Percentiles rank a stretch among this genome's conserved stretches.
Evolutionary conservation across 64 coral and sea anemone species (phyloP).

Genomic region (Actinia equina): DNA sequence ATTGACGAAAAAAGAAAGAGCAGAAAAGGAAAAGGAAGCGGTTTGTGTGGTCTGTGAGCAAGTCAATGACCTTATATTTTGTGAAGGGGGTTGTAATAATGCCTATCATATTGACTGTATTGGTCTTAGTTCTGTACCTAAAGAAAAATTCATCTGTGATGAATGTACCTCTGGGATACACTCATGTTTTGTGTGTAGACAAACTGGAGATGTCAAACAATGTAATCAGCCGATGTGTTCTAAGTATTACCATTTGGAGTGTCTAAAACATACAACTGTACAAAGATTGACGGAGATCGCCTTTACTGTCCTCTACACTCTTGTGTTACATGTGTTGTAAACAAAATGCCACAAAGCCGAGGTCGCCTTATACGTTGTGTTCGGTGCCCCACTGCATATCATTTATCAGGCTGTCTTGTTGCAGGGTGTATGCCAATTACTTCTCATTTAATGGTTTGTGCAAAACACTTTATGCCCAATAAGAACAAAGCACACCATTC

Average conservation of each 20-base stretch:
- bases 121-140: slow-evolving; percentile 58
- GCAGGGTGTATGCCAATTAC: slow-evolving; percentile 94
- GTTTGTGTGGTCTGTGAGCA: slow-evolving; percentile 94
- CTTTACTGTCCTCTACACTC: slow-evolving; percentile 85
- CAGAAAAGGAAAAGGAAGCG: slow-evolving; percentile 77
- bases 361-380: slow-evolving; percentile 75
- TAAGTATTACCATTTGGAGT: slow-evolving; percentile 89
- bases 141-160: slow-evolving; percentile 94
- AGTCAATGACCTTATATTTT: slow-evolving; percentile 82
- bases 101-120: slow-evolving; percentile 94
- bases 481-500: slow-evolving; percentile 97
- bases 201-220: slow-evolving; percentile 86
- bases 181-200: slow-evolving; percentile 85
- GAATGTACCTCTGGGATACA: slow-evolving; percentile 94
- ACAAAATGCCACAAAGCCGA: slow-evolving; percentile 61
- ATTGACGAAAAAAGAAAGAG: slow-evolving; percentile 53
- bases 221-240: slow-evolving; percentile 71
- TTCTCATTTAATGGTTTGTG: slow-evolving; percentile 85
- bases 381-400: slow-evolving; percentile 87
- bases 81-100: slow-evolving; percentile 90
- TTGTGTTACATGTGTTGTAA: slow-evolving; percentile 84
- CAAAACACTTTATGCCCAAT: slow-evolving; percentile 86
- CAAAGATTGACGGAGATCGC: slow-evolving; percentile 87
- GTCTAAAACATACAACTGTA: slow-evolving; percentile 67
- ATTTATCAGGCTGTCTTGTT: slow-evolving; percentile 75